Conservation (phyloP, 1,140 invertebrate genomes). For the Oedothorax gibbosus region DNA sequence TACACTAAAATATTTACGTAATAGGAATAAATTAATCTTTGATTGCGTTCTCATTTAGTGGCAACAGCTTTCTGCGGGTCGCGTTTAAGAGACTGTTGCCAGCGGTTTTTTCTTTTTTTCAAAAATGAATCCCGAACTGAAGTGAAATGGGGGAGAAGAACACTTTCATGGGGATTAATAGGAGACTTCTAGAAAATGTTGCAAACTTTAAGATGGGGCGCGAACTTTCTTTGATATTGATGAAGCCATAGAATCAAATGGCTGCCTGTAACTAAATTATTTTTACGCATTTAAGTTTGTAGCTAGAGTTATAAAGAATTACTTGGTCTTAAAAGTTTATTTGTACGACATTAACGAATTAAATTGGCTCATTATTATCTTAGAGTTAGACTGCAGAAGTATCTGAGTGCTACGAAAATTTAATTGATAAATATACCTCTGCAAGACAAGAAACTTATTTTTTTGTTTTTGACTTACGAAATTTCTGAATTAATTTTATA, state of each 20-base stretch:
- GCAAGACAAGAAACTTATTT: too few species aligned
- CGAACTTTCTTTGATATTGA: conserved; percentile 30
- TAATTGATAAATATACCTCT: too few species aligned
- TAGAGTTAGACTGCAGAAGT: too few species aligned
- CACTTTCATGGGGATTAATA: conserved; percentile 48
- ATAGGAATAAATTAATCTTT: conserved; percentile 60
- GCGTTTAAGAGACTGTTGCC: conserved; percentile 53
- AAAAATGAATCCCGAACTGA: conserved; percentile 17
- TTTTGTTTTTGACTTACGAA: too few species aligned
- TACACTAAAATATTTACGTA: conserved; percentile 60
- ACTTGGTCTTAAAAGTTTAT: too few species aligned
- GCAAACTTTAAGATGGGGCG: conserved; percentile 30
- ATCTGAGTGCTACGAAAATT: too few species aligned
- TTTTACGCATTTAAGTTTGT: too few species aligned
- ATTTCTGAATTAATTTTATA: too few species aligned
- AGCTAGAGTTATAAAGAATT: too few species aligned
- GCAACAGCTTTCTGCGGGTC: conserved; percentile 54
- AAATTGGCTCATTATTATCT: too few species aligned
- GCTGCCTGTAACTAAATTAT: too few species aligned
- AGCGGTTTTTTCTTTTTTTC: conserved; percentile 25
- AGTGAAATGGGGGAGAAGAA: conserved; percentile 49
- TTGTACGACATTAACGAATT: too few species aligned
- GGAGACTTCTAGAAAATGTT: conserved; percentile 24
- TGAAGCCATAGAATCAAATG: background rate
- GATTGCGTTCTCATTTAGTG: conserved; percentile 58